A percentile compares a stretch with the other conserved stretches of the same genome.
phyloP scores from a whole-genome alignment of 1,140 invertebrate species.

The Papilio polytes region DNA sequence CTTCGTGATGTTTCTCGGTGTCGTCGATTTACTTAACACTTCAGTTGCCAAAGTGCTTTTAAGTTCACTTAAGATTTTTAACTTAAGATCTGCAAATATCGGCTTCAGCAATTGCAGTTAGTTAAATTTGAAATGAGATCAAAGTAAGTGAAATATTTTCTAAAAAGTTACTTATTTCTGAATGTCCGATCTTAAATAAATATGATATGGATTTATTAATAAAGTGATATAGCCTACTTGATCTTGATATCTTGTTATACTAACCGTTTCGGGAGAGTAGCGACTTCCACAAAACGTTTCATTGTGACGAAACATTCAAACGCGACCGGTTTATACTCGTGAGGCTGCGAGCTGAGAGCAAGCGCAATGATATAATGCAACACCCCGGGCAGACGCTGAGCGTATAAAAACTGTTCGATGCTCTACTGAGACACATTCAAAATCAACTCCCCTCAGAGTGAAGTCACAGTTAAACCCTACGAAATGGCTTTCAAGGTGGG shows the following conservation, averaged over 20 bases:
- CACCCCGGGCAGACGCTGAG: conserved; percentile 54
- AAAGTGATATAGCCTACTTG: background rate
- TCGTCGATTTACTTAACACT: no score
- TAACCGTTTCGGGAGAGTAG: conserved; percentile 36
- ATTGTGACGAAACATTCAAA: conserved; percentile 32
- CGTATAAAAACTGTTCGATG: conserved; percentile 68
- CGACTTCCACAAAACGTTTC: conserved; percentile 13
- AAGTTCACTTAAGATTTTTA: no score
- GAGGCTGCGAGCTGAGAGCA: conserved; percentile 8
- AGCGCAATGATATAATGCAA: conserved; percentile 55
- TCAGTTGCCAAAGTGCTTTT: no score
- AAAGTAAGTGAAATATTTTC: no score
- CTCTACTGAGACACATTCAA: conserved; percentile 67
- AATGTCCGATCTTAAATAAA: no score
- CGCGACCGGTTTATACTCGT: conserved; percentile 37
- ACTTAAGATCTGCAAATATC: no score
- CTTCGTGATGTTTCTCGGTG: no score
- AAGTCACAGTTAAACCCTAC: conserved; percentile 58
- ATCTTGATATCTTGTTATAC: conserved; percentile 24
- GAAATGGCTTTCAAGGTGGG: conserved; percentile 78
- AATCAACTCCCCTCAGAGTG: conserved; percentile 67
- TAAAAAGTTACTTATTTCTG: no score
- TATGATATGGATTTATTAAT: background rate
- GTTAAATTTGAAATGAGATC: no score
- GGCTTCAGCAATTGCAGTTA: no score